Conservation (phyloP, 2,113 vertebrate genomes). For the Anthoscopus minutus region DNA sequence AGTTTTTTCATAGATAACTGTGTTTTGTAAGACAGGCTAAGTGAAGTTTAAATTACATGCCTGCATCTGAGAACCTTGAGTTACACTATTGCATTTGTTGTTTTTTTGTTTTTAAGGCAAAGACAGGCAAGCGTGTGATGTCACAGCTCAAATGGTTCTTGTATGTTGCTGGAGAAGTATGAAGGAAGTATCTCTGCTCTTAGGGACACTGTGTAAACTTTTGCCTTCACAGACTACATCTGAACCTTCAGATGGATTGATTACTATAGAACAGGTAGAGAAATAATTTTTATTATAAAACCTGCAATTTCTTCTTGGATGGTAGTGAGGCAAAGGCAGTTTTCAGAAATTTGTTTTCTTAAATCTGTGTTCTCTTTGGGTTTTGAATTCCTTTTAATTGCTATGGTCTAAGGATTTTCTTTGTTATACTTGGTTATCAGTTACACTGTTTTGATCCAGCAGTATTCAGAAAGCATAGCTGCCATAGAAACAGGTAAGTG, state of each 20-base stretch:
- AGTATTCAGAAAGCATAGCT: background rate
- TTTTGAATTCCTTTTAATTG: background rate
- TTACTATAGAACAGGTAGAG: slow-evolving; percentile 86
- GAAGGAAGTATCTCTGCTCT: slow-evolving; percentile 92
- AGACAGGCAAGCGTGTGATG: slow-evolving; percentile 72
- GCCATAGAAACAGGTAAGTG: background rate
- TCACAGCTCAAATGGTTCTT: slow-evolving; percentile 94
- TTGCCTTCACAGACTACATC: slow-evolving; percentile 68
- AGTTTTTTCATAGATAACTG: background rate
- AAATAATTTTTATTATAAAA: background rate
- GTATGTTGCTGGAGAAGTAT: slow-evolving; percentile 97
- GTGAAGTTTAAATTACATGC: background rate
- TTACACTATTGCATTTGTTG: background rate
- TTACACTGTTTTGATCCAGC: background rate
- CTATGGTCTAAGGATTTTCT: background rate
- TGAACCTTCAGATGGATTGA: slow-evolving; percentile 58
- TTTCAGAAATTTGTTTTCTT: background rate
- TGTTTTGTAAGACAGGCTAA: background rate
- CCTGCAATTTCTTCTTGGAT: background rate
- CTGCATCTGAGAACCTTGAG: background rate
- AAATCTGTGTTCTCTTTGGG: background rate
- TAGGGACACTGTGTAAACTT: slow-evolving; percentile 87
- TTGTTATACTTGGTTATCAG: background rate
- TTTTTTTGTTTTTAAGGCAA: slow-evolving; percentile 57
- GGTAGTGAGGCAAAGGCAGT: background rate